Conservation (phyloP, 2,113 vertebrate genomes). For the Bubo scandiacus region DNA sequence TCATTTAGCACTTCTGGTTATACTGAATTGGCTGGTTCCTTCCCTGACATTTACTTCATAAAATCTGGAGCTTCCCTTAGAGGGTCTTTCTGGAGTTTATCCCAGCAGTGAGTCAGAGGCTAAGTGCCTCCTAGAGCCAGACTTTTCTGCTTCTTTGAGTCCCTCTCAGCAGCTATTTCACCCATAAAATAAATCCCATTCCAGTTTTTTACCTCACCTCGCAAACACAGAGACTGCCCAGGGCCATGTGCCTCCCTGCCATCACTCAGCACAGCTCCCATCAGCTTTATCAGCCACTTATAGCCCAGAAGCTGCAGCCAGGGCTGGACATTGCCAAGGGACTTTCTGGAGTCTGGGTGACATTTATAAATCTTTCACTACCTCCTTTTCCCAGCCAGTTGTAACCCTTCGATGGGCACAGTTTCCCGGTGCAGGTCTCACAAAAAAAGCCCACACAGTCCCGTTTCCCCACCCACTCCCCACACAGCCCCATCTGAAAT, state of each 20-base stretch:
- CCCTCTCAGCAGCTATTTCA: neutral
- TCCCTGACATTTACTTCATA: neutral
- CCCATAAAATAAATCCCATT: neutral
- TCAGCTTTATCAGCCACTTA: neutral
- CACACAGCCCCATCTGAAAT: neutral
- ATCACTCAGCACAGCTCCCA: neutral
- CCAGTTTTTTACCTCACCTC: neutral
- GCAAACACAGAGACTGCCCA: neutral
- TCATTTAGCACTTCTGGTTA: neutral
- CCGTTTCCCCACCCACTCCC: neutral
- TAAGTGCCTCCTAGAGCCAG: neutral
- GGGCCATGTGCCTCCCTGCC: neutral
- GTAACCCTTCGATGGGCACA: fast-evolving
- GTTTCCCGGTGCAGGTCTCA: fast-evolving
- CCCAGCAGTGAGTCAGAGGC: neutral
- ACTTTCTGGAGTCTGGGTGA: neutral
- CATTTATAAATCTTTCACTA: neutral
- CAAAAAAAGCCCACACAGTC: neutral
- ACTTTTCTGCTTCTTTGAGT: neutral
- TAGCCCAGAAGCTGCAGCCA: neutral
- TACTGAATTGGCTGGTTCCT: neutral
- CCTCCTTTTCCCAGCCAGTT: neutral
- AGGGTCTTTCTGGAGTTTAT: neutral
- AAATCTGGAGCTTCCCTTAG: neutral
- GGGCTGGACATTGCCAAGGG: neutral